These are phyloP conservation scores for Periophthalmus modestus DNA, from an alignment of 2,113 vertebrate genomes.

Conservation along the genomic window DNA sequence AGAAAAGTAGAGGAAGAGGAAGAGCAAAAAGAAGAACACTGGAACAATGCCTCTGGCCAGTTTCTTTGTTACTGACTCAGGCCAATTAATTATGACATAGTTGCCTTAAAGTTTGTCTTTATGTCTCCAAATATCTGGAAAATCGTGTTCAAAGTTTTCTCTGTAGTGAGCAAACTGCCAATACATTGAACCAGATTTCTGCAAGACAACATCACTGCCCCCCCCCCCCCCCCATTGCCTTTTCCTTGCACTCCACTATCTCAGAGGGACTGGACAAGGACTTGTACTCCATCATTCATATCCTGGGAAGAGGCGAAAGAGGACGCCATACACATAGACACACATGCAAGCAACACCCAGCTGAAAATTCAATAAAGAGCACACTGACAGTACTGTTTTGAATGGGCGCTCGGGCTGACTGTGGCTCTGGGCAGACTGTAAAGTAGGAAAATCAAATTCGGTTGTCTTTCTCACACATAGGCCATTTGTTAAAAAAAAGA, in stretches of 20 bases:
- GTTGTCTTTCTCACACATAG: conserved; percentile 45
- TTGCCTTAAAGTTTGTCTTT: neutral
- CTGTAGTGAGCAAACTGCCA: neutral
- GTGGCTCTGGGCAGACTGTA: conserved; percentile 62
- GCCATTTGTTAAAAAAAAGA: conserved; percentile 28
- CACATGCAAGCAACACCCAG: conserved; percentile 60
- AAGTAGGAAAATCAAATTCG: conserved; percentile 64
- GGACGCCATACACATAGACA: conserved; percentile 54
- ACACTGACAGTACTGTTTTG: conserved; percentile 57
- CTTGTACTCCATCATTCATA: conserved; percentile 69
- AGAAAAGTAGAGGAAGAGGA: too few species aligned
- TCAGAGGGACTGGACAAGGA: conserved; percentile 56
- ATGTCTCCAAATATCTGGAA: neutral
- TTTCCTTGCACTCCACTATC: conserved; percentile 16
- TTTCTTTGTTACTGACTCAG: neutral
- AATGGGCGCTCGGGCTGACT: conserved; percentile 60
- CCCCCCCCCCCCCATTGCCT: conserved; percentile 14
- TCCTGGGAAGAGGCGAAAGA: conserved; percentile 40
- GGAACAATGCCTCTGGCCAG: too few species aligned
- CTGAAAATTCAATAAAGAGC: conserved; percentile 71
- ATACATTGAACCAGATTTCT: neutral
- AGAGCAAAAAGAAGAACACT: too few species aligned
- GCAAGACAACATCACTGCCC: conserved; percentile 4
- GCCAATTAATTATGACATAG: neutral
- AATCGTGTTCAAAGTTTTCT: neutral